Evolutionary conservation across 2,888 invertebrate species (phyloP).

Genomic region (Noctua comes): DNA sequence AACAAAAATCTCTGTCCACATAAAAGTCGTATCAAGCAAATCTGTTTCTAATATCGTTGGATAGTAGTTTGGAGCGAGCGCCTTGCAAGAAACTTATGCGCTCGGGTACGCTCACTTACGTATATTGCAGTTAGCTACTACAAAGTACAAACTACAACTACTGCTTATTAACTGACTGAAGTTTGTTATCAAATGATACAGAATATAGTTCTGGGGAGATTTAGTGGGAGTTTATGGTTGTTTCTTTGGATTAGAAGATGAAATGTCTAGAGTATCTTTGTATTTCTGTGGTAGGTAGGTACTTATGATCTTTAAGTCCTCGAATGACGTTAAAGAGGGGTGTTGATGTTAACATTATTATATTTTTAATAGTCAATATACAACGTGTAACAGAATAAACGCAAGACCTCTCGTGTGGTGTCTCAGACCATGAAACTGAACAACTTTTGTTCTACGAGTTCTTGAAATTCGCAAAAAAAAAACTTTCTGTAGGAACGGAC

Average conservation of each 20-base stretch:
- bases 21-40: slow-evolving; percentile 78
- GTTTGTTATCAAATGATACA: slow-evolving; percentile 37
- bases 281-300: too few species aligned
- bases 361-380: too few species aligned
- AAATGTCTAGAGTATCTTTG: too few species aligned
- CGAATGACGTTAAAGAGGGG: not conserved
- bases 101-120: slow-evolving; percentile 30
- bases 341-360: too few species aligned
- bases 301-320: too few species aligned
- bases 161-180: slow-evolving; percentile 40
- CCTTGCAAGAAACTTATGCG: slow-evolving; percentile 60
- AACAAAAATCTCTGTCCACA: slow-evolving; percentile 66
- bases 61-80: slow-evolving; percentile 67
- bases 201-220: slow-evolving; percentile 23
- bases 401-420: too few species aligned
- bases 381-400: too few species aligned
- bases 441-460: too few species aligned
- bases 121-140: slow-evolving; percentile 66
- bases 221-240: not conserved
- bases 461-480: too few species aligned
- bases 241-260: not conserved
- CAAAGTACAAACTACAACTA: slow-evolving; percentile 33
- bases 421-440: too few species aligned
- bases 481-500: too few species aligned
- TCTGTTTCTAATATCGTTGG: slow-evolving; percentile 79